phyloP scores from a whole-genome alignment of 2,113 vertebrate species.

The Ascaphus truei region DNA sequence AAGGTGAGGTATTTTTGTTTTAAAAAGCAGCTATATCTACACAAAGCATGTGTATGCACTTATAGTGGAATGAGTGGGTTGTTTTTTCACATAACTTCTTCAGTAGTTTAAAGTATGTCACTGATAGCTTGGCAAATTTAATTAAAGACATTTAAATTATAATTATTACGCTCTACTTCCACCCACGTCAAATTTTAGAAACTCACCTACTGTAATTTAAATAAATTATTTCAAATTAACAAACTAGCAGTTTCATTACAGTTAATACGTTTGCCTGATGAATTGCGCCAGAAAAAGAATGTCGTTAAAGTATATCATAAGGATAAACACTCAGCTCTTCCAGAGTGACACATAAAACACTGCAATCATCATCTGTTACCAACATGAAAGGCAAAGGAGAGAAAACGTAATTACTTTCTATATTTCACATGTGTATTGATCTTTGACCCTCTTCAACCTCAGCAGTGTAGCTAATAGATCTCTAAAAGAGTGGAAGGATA shows the following conservation, averaged over 20 bases:
- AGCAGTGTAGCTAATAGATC: no score
- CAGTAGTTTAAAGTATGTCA: background rate
- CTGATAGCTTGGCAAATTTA: background rate
- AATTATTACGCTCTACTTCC: slow-evolving; percentile 16
- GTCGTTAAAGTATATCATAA: no score
- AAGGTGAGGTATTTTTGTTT: no score
- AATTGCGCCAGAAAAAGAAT: background rate
- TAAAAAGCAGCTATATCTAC: no score
- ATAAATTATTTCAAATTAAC: slow-evolving; percentile 18
- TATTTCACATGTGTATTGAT: no score
- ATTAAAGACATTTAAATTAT: slow-evolving; percentile 13
- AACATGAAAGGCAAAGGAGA: no score
- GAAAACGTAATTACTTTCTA: no score
- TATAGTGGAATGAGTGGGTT: background rate
- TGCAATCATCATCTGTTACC: no score
- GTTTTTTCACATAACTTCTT: background rate
- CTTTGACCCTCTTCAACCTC: no score
- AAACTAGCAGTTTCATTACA: slow-evolving; percentile 18
- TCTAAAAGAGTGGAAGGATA: no score
- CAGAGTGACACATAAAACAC: background rate
- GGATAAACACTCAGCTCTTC: no score
- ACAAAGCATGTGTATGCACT: no score
- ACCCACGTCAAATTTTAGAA: slow-evolving; percentile 1
- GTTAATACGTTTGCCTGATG: slow-evolving; percentile 32
- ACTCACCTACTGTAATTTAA: background rate